Evolutionary conservation across 2,797 vertebrate genomes (phyloP).

Genomic region (Crenuchus spilurus): DNA sequence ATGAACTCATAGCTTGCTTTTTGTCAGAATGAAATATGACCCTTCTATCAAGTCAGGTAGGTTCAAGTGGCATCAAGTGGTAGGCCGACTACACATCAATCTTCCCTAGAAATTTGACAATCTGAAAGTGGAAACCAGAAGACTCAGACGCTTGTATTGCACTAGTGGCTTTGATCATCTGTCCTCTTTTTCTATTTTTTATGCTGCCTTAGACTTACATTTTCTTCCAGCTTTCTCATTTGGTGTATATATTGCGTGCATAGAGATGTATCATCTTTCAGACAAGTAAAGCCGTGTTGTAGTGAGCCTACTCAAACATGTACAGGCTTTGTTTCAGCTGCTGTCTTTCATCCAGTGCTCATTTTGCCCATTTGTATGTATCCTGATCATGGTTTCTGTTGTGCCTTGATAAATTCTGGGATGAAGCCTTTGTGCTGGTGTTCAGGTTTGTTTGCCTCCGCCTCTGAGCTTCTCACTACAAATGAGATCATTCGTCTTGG

Average conservation of each 20-base stretch:
- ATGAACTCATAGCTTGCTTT: conserved; percentile 32
- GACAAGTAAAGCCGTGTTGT: neutral
- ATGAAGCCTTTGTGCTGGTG: conserved; percentile 37
- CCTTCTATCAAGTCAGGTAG: conserved; percentile 1
- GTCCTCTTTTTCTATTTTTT: neutral
- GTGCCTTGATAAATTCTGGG: conserved; percentile 31
- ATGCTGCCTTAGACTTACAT: neutral
- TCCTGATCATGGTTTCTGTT: conserved; percentile 9
- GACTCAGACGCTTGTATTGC: neutral
- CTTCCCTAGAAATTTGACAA: conserved; percentile 7
- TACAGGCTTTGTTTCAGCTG: conserved; percentile 5
- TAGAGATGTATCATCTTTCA: neutral
- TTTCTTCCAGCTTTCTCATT: neutral
- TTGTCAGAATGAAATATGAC: conserved; percentile 24
- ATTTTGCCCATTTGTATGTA: conserved; percentile 27
- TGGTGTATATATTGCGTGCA: neutral
- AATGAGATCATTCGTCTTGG: conserved; percentile 61
- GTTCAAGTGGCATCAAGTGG: conserved; percentile 12
- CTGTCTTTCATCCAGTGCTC: neutral
- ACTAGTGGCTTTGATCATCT: neutral
- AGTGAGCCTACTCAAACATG: neutral
- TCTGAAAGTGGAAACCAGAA: neutral
- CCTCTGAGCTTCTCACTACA: conserved; percentile 46
- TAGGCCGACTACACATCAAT: neutral
- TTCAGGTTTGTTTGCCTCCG: conserved; percentile 50